A percentile compares a stretch with the other conserved stretches of the same genome.
Evolutionary conservation across 1,140 invertebrate genomes (phyloP).

Genomic region (Drosophila ambigua): DNA sequence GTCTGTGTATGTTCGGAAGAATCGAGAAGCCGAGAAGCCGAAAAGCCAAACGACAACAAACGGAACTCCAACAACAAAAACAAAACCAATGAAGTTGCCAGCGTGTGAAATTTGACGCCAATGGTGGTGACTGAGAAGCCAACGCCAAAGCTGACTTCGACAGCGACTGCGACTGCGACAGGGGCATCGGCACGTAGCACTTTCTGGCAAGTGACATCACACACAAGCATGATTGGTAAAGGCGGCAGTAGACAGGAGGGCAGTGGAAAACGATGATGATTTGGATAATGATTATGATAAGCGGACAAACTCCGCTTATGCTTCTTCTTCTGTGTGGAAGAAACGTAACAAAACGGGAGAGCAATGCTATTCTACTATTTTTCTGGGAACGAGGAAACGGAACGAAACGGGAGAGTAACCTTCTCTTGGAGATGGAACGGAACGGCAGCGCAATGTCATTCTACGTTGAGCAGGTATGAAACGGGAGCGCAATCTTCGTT

Average conservation of each 20-base stretch:
- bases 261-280: neutral
- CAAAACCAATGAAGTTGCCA: slow-evolving; percentile 21
- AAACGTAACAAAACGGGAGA: too few relatives aligned
- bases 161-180: slow-evolving; percentile 19
- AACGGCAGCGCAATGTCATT: too few relatives aligned
- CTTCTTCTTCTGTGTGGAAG: too few relatives aligned
- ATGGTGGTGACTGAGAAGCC: slow-evolving; percentile 26
- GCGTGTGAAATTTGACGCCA: slow-evolving; percentile 59
- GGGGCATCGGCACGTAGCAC: slow-evolving; percentile 46
- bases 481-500: too few relatives aligned
- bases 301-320: too few relatives aligned
- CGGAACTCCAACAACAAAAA: slow-evolving; percentile 24
- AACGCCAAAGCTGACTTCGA: neutral
- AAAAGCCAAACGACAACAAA: slow-evolving; percentile 25
- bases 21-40: slow-evolving; percentile 58
- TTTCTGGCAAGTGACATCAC: neutral
- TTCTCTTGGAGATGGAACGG: too few relatives aligned
- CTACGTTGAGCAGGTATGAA: too few relatives aligned
- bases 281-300: slow-evolving; percentile 2
- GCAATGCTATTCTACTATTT: too few relatives aligned
- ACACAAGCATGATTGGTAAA: too few relatives aligned
- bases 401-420: too few relatives aligned
- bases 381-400: too few relatives aligned
- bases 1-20: slow-evolving; percentile 22
- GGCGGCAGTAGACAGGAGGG: too few relatives aligned